Base-by-base conservation (phyloP, 2,888 invertebrate species). In the Troides oblongomaculatus region DNA sequence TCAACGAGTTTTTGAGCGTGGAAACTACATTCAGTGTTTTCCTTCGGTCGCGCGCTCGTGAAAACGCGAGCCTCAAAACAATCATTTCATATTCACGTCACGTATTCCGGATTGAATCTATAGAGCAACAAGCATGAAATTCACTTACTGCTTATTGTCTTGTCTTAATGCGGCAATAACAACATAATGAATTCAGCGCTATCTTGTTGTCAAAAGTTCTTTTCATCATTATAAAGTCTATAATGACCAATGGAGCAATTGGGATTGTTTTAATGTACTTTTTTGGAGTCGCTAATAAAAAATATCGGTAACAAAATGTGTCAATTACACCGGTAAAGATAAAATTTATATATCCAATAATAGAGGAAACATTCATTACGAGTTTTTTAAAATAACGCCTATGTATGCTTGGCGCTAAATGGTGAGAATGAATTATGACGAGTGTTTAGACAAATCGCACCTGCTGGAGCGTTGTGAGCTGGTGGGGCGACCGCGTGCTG, bases 391-490 rank as follows among this genome's bases (percentile, higher is more conserved):
- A 50, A 17, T 50, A 50, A 17, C 18, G 2, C 14, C 10, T 5
- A 46, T 46, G 46, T 46, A 36, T 17, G 14, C 50, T 14, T 18
- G 12, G 14, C 14, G 14, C 17, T 50, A 12, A 14, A 14, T 14
- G 50, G 50, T 14, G 18, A 3, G 5, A 30, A 18, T 50, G 18
- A 14, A 50, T 50, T 14, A 1, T 17, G 50, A 17, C 50, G 50
- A 50, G 50, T 17, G 18, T 50, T 50, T 50, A 50, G 14, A 50
- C 18, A 57, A 23, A n/a, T 21, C n/a, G 17, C 18, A 96, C 96
- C 96, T 94, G 94, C 97, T 97, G 8, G 96, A 96, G 73, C 97
- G 93, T 80, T 96, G 96, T 75, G 96, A 96, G 78, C 94, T 94
- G 7, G 90, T 86, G 0, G 95, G 94, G 68, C 95, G 94, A 53